Conservation (phyloP, 2,797 vertebrate genomes). For the Schizopygopsis pylzovi region DNA sequence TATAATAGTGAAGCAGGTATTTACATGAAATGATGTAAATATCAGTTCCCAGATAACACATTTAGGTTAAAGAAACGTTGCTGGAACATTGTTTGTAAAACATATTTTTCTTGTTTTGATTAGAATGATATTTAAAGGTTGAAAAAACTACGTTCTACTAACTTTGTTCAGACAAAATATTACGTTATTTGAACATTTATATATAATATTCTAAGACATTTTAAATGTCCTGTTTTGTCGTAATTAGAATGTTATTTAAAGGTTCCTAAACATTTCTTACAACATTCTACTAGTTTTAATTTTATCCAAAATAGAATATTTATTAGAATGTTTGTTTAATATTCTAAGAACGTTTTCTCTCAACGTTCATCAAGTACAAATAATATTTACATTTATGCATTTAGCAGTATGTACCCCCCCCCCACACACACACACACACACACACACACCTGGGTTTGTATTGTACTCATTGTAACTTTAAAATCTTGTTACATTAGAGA, state of each 20-base stretch:
- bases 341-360: background rate
- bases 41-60: background rate
- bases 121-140: background rate
- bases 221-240: background rate
- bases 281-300: background rate
- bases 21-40: background rate
- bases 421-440: too few species aligned
- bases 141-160: too few species aligned
- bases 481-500: background rate
- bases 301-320: too few species aligned
- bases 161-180: too few species aligned
- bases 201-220: background rate
- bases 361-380: background rate
- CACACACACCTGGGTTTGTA: too few species aligned
- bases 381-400: too few species aligned
- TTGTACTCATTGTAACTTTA: background rate
- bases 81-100: background rate
- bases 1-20: background rate
- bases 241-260: background rate
- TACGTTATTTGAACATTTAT: too few species aligned
- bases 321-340: background rate
- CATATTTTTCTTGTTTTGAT: background rate
- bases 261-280: background rate
- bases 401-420: slow-evolving; percentile 45
- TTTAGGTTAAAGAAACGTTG: background rate